Conservation (phyloP, 2,797 vertebrate species). For the Peromyscus nudipes region DNA sequence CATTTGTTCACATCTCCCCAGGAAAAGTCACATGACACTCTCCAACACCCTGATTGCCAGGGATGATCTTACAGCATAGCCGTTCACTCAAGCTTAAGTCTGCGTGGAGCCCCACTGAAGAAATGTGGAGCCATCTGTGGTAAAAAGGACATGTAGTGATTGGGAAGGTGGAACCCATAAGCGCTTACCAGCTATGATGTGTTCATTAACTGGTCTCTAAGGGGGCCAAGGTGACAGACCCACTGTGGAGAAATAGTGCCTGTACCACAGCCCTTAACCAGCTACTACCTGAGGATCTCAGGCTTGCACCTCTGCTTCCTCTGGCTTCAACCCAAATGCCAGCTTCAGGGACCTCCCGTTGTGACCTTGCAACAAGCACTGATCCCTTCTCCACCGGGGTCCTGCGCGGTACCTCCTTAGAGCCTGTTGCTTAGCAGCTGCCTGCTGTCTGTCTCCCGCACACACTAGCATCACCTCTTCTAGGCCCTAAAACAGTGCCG, state of each 20-base stretch:
- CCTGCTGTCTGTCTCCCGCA: neutral
- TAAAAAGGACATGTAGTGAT: too few relatives aligned
- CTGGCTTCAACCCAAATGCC: neutral
- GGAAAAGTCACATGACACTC: too few relatives aligned
- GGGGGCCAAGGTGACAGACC: neutral
- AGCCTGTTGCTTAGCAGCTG: neutral
- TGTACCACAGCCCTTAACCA: neutral
- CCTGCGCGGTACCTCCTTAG: too few relatives aligned
- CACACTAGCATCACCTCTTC: too few relatives aligned
- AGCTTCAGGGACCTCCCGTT: neutral
- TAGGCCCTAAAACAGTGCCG: neutral
- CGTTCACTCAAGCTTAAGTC: neutral
- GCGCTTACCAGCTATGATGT: too few relatives aligned
- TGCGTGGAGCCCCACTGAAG: neutral
- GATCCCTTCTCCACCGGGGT: neutral
- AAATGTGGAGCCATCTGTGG: neutral
- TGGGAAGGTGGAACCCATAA: too few relatives aligned
- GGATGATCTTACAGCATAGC: neutral
- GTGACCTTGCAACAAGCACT: neutral
- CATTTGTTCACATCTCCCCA: neutral
- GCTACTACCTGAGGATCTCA: neutral
- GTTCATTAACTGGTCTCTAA: neutral
- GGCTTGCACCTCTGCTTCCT: neutral
- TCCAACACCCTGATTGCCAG: rapidly evolving
- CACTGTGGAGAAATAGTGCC: neutral